Evolutionary conservation across 2,113 vertebrate species (phyloP).

Genomic region (Pholis gunnellus): DNA sequence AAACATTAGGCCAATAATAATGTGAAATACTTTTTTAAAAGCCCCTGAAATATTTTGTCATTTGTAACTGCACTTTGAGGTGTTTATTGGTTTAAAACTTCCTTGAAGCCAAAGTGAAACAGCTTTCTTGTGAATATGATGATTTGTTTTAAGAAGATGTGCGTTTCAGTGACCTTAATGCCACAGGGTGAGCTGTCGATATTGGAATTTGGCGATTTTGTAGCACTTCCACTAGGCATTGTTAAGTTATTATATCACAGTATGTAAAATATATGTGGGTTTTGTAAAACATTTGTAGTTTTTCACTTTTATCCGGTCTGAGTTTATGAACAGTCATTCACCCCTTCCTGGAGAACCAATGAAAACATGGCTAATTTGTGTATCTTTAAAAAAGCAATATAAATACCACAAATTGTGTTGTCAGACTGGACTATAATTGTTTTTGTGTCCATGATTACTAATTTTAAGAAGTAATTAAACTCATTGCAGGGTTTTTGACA

Average conservation of each 20-base stretch:
- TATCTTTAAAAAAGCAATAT: neutral
- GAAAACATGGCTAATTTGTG: slow-evolving; percentile 22
- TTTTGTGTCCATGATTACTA: neutral
- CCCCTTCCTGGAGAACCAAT: slow-evolving; percentile 62
- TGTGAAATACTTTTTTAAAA: neutral
- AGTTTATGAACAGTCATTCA: slow-evolving; percentile 24
- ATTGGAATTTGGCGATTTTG: slow-evolving; percentile 17
- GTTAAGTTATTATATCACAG: neutral
- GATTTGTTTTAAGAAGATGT: slow-evolving; percentile 60
- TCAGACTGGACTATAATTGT: slow-evolving; percentile 8
- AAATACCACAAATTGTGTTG: neutral
- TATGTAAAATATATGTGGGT: slow-evolving; percentile 19
- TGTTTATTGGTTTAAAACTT: slow-evolving; percentile 25
- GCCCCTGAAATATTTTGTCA: slow-evolving; percentile 20
- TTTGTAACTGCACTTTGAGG: slow-evolving; percentile 62
- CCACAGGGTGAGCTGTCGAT: neutral
- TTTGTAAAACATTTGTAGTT: slow-evolving; percentile 35
- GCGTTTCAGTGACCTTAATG: slow-evolving; percentile 11
- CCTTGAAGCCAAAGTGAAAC: slow-evolving; percentile 70
- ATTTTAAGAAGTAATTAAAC: slow-evolving; percentile 27
- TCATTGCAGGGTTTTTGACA: slow-evolving; percentile 27
- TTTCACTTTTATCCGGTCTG: neutral
- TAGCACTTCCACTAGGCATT: neutral
- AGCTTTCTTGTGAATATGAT: slow-evolving; percentile 72
- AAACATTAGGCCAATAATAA: neutral